These are phyloP conservation scores for Ectemnius cavifrons DNA, from an alignment of 2,888 invertebrate genomes.

Conservation along the genomic window DNA sequence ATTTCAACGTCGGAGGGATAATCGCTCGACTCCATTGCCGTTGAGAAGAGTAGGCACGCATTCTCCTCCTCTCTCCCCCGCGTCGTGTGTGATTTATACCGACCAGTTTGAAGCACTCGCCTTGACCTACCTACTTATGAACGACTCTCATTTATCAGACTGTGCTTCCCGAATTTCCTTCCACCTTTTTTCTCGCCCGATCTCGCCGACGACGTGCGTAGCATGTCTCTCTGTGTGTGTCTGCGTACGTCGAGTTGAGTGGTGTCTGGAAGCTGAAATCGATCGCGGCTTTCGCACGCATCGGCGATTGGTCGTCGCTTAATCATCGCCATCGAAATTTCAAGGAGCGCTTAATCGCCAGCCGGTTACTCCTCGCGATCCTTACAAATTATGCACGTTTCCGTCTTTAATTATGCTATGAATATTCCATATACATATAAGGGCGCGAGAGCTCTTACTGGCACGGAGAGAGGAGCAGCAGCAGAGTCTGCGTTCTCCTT, in stretches of 20 bases:
- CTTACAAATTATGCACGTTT: constrained; percentile 13
- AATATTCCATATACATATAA: constrained; percentile 43
- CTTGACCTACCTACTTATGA: constrained; percentile 57
- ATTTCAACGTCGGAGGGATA: constrained; percentile 43
- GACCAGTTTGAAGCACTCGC: constrained; percentile 46
- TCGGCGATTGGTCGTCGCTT: not conserved
- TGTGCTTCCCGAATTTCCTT: constrained; percentile 32
- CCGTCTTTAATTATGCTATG: constrained; percentile 42
- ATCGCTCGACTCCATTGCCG: constrained; percentile 44
- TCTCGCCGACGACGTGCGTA: no score
- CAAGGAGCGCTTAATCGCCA: constrained; percentile 9
- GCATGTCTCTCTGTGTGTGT: no score
- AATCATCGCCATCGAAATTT: constrained; percentile 7
- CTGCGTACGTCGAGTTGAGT: no score
- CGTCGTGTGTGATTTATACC: constrained; percentile 43
- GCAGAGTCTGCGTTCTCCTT: no score
- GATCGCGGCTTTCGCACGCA: not conserved
- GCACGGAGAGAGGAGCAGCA: no score
- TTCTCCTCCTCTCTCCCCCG: constrained; percentile 22
- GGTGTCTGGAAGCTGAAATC: no score
- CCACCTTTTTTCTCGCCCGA: not conserved
- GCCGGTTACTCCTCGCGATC: not conserved
- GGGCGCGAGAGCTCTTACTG: no score
- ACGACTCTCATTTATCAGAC: constrained; percentile 40
- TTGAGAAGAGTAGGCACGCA: constrained; percentile 33